Evolutionary conservation across 1,140 invertebrate species (phyloP).

Genomic region (Phocides pigmalion): DNA sequence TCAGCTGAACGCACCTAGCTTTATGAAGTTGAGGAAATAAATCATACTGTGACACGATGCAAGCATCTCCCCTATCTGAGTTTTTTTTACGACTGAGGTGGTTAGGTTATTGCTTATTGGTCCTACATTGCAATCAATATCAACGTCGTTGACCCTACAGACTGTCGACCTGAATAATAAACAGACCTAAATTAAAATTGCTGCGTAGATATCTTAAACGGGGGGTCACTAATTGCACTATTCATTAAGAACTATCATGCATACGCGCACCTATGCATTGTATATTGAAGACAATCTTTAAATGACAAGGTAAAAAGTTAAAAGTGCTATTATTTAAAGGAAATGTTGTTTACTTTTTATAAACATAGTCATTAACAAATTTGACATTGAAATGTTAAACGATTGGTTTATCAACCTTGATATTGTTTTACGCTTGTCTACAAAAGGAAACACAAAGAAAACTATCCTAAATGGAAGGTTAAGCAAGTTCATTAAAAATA

Average conservation of each 20-base stretch:
- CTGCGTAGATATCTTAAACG: constrained; percentile 10
- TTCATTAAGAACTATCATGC: constrained; percentile 17
- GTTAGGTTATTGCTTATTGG: constrained; percentile 21
- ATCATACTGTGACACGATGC: not conserved
- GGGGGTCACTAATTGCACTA: constrained; percentile 25
- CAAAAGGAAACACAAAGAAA: not conserved
- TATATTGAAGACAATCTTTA: not conserved
- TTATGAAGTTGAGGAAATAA: constrained; percentile 31
- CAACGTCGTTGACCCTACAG: constrained; percentile 22
- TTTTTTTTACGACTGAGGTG: constrained; percentile 26
- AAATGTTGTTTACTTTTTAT: not conserved
- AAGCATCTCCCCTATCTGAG: constrained; percentile 12
- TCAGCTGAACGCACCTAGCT: constrained; percentile 17
- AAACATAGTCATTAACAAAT: constrained; percentile 40
- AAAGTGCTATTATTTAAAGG: not conserved
- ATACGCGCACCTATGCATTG: not conserved
- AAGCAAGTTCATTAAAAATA: not conserved
- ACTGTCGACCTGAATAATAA: constrained; percentile 20
- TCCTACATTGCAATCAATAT: constrained; percentile 17
- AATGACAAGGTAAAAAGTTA: not conserved
- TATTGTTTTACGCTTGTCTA: constrained; percentile 33
- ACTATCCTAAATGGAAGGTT: not conserved
- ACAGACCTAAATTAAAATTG: constrained; percentile 23
- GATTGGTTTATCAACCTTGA: constrained; percentile 35
- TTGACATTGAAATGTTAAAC: constrained; percentile 43